These are phyloP conservation scores for Buphagus erythrorhynchus DNA, from an alignment of 2,797 vertebrate species.

Conservation along the genomic window DNA sequence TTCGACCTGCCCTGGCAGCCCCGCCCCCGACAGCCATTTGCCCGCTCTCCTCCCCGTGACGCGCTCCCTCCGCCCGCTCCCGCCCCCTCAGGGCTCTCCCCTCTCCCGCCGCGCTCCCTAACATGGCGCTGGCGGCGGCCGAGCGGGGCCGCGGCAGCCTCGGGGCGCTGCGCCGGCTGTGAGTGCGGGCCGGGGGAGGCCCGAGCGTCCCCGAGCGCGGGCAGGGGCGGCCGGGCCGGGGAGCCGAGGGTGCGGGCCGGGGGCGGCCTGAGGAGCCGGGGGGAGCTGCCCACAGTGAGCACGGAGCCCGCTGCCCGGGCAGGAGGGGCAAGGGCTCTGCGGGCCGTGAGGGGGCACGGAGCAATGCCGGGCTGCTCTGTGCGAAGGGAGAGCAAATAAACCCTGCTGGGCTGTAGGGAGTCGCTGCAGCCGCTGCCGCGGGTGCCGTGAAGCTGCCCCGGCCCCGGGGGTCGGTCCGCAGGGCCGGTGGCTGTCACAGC, in stretches of 20 bases:
- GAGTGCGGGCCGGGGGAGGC: background rate
- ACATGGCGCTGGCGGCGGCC: background rate
- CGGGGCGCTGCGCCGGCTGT: background rate
- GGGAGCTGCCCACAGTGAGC: background rate
- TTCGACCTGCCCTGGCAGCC: accelerated
- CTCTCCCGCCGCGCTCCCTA: background rate
- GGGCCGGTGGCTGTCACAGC: accelerated
- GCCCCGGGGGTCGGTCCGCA: too few species aligned
- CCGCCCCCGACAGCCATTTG: background rate
- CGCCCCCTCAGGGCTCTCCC: background rate
- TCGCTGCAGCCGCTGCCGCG: background rate
- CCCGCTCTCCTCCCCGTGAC: background rate
- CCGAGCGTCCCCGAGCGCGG: background rate
- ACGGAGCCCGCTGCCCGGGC: background rate
- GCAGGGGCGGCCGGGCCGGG: background rate
- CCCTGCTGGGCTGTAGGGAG: background rate
- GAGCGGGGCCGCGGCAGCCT: background rate
- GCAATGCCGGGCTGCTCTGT: background rate
- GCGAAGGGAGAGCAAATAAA: background rate
- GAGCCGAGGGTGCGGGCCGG: background rate
- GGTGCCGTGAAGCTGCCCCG: accelerated
- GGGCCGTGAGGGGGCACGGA: accelerated
- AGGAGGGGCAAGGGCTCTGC: background rate
- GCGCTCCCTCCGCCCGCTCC: background rate
- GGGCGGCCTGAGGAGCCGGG: background rate